A percentile compares a stretch with the other conserved stretches of the same genome.
Conservation (phyloP, 92 coral and sea anemone genomes). For the Zoanthus gigantus region DNA sequence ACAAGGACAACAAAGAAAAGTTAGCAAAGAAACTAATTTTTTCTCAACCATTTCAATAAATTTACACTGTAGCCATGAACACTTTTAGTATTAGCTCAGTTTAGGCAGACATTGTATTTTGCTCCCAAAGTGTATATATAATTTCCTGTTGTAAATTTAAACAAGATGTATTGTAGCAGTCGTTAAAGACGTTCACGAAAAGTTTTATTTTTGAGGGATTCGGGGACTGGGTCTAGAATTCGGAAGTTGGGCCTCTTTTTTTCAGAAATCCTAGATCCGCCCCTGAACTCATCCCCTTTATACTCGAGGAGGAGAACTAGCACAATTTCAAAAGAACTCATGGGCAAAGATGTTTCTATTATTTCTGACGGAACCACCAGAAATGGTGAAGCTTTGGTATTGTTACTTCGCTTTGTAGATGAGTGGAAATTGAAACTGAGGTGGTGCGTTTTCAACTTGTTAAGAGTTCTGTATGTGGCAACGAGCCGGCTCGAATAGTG, state of each 20-base stretch:
- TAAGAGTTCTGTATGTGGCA: constrained; percentile 33
- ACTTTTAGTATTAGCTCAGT: too few species aligned
- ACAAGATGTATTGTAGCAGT: too few species aligned
- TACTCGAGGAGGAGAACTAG: constrained; percentile 45
- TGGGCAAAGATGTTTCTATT: constrained; percentile 48
- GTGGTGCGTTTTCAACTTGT: constrained; percentile 42
- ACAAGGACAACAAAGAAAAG: neutral
- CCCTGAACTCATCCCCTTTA: constrained; percentile 43
- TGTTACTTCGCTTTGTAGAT: constrained; percentile 43
- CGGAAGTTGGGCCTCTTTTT: too few species aligned
- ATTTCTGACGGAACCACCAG: constrained; percentile 52
- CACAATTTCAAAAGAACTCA: constrained; percentile 28
- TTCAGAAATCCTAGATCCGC: constrained; percentile 8
- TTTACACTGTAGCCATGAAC: too few species aligned
- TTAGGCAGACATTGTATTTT: too few species aligned
- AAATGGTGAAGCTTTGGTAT: constrained; percentile 48
- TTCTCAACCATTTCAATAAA: too few species aligned
- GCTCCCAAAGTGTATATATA: too few species aligned
- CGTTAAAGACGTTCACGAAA: too few species aligned
- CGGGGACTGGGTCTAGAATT: too few species aligned
- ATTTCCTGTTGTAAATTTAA: too few species aligned
- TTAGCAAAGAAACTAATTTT: too few species aligned
- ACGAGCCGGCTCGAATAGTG: constrained; percentile 31
- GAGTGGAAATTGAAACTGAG: constrained; percentile 34
- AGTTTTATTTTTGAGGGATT: too few species aligned